Evolutionary conservation across 2,113 vertebrate species (phyloP), one percentile per base, ranked within the genome.

Genomic region (Hypocryptadius cinnamomeus): DNA sequence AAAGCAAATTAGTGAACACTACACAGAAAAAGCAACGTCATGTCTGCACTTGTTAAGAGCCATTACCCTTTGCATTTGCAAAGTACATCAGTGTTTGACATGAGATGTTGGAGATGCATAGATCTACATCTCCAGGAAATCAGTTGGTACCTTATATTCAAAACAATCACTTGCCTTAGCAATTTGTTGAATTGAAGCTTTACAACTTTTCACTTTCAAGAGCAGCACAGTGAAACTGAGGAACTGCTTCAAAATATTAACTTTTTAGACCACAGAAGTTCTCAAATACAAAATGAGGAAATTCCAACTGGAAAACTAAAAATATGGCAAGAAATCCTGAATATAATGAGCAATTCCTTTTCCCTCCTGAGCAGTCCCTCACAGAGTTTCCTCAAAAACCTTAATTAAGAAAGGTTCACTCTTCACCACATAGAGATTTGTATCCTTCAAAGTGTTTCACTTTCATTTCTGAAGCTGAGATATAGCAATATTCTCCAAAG

Each of bases 401-500:
- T 57, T 73, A 22, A 35, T 9, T 21, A 37, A 70, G 21, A 88
- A 74, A 83, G 12, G 18, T 85, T 63, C 0, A 1, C 33, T 66
- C 30, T 76, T 70, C 25, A 85, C n/a, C 17, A 37, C 14, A 10
- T 0, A 50, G 4, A 78, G 10, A 56, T 56, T 53, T 57, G 14
- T 35, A 33, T 70, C 40, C 48, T 77, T 18, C 9, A 7, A 71
- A 72, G 24, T 1, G 5, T 85, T 95, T 91, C 54, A 72, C 66
- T 91, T 95, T 89, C 64, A 63, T 74, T 94, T 94, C 85, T 90
- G 87, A 86, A 80, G 24, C 11, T 54, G 50, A 90, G 35, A 77
- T 44, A 20, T 3, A 92, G 80, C 2, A 3, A 80, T 47, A 80
- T 13, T 39, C 64, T 87, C 42, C 24, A 59, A 85, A 93, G 80